A percentile compares a stretch with the other conserved stretches of the same genome.
phyloP scores from a whole-genome alignment of 23 tunicate genomes.

The Halocynthia aurantium region DNA sequence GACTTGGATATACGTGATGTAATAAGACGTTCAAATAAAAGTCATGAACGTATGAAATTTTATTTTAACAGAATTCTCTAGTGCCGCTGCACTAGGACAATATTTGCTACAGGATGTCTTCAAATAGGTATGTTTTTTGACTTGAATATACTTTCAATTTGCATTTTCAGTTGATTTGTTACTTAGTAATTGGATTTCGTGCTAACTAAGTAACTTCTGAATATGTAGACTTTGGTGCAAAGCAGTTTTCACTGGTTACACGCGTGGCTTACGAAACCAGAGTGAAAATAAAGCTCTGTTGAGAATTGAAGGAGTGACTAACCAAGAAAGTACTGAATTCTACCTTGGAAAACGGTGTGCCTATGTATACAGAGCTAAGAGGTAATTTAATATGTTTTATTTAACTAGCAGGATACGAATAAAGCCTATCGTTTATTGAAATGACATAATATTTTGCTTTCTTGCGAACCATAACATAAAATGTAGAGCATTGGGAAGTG shows the following conservation, averaged over 20 bases:
- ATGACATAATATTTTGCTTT: background rate
- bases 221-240: slow-evolving; percentile 63
- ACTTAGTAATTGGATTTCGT: too few species aligned
- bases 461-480: background rate
- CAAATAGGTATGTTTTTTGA: too few species aligned
- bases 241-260: slow-evolving; percentile 95
- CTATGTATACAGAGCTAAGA: slow-evolving; percentile 87
- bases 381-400: slow-evolving; percentile 10
- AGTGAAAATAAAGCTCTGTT: slow-evolving; percentile 73
- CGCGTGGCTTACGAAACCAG: slow-evolving; percentile 86
- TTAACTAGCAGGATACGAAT: background rate
- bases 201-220: background rate
- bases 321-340: slow-evolving; percentile 53
- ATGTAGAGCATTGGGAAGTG: background rate
- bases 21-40: too few species aligned
- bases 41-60: too few species aligned
- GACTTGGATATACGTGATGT: too few species aligned
- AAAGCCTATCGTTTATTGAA: background rate
- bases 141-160: too few species aligned
- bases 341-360: slow-evolving; percentile 96
- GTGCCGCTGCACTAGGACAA: too few species aligned
- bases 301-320: slow-evolving; percentile 86
- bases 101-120: too few species aligned
- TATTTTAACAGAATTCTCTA: too few species aligned
- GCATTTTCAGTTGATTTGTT: too few species aligned